Conservation (phyloP, 2,113 vertebrate genomes). For the Garra rufa region DNA sequence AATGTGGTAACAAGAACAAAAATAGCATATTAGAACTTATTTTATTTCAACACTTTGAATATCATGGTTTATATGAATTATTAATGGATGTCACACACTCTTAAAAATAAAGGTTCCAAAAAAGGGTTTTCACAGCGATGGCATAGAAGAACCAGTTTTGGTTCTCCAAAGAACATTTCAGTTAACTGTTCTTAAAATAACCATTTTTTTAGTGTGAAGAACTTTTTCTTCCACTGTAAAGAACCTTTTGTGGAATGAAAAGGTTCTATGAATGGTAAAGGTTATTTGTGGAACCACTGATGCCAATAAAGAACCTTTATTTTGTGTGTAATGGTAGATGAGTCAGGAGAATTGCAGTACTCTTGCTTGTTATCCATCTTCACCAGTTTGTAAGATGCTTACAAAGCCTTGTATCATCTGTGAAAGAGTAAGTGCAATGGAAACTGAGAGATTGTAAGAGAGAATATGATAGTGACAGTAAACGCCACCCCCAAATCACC, state of each 20-base stretch:
- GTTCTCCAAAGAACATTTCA: no score
- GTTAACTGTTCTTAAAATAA: no score
- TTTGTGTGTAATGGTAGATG: background rate
- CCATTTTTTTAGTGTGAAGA: no score
- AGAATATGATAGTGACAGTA: conserved; percentile 7
- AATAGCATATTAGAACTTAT: background rate
- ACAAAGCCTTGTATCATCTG: conserved; percentile 1
- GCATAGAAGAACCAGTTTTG: no score
- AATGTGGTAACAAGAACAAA: background rate
- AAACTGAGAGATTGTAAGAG: background rate
- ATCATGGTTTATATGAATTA: background rate
- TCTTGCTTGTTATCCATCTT: background rate
- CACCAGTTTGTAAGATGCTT: background rate
- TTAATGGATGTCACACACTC: background rate
- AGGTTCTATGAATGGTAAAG: no score
- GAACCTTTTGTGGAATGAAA: no score
- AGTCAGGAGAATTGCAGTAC: background rate
- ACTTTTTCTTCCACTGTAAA: no score
- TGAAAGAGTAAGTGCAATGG: background rate
- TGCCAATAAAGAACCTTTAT: no score
- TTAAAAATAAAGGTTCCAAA: no score
- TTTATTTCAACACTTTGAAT: background rate
- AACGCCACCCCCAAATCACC: background rate
- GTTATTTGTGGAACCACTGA: no score
- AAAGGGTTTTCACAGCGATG: no score